Evolutionary conservation across 2,797 vertebrate genomes (phyloP), one percentile per base, ranked within the genome.

Genomic region (Helostoma temminkii): DNA sequence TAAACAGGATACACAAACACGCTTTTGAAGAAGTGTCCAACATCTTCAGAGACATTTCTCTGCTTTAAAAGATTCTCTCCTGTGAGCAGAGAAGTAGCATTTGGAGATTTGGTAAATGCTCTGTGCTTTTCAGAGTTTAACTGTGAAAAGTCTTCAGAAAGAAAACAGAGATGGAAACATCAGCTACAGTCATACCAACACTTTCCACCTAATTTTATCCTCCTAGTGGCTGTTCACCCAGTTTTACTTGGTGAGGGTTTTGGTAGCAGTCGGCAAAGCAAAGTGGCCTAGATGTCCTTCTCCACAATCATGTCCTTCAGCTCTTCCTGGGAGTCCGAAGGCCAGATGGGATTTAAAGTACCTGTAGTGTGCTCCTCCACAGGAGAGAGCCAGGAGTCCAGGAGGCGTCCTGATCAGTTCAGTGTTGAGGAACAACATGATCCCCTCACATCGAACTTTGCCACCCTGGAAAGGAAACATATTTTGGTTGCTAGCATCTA

Each of bases 1-100:
- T 15, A 54, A 74, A 48, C 63, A 43, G 9, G 43, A 70, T 5
- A 12, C 2, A 47, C 62, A 52, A 59, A 15, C 46, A 4, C 22
- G 46, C 64, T 64, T 73, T 73, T 82, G 64, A 80, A 75, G 41
- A 43, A 6, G 0, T 4, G 18, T 69, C 56, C 71, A 71, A 68
- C 72, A 74, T 12, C 61, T 58, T 82, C 65, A 80, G 59, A 84
- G 5, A 28, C 25, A n/a, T 18, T 43, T 36, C 22, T 37, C 1
- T 19, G 30, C n/a, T 43, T 39, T 30, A n/a, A n/a, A 68, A 49
- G 6, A 49, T 41, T 63, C 62, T 71, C 2, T 39, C 10, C 22
- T 42, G 59, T 0, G 1, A 3, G 2, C 47, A 39, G 45, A 9
- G 34, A 1, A 54, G 48, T 26, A 0, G 45, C 11, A 6, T 50